Evolutionary conservation across 2,797 vertebrate species (phyloP).

Genomic region (Propithecus perrieri): DNA sequence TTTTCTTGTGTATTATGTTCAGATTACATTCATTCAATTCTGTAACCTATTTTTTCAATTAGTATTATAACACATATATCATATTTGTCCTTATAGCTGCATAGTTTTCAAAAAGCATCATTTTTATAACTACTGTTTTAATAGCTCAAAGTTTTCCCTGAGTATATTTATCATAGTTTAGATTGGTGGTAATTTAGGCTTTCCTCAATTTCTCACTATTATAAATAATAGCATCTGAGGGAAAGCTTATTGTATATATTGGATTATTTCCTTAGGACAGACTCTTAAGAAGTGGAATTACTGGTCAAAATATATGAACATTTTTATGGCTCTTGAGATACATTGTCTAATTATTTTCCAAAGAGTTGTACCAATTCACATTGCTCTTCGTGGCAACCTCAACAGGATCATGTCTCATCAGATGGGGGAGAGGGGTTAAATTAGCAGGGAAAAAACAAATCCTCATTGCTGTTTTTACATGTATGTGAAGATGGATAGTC

Average conservation of each 20-base stretch:
- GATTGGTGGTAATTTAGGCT: background rate
- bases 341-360: conserved; percentile 49
- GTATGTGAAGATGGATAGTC: background rate
- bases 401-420: background rate
- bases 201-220: conserved; percentile 37
- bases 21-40: background rate
- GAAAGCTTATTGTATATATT: conserved; percentile 38
- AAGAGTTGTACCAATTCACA: conserved; percentile 19
- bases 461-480: background rate
- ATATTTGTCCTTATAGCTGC: background rate
- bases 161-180: conserved; percentile 27
- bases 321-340: conserved; percentile 43
- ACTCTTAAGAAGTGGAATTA: conserved; percentile 40
- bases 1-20: background rate
- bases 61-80: background rate
- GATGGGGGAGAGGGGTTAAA: background rate
- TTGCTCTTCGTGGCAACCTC: background rate
- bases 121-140: conserved; percentile 16
- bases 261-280: conserved; percentile 48
- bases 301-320: conserved; percentile 30
- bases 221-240: conserved; percentile 21
- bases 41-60: background rate
- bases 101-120: conserved; percentile 11
- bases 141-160: background rate
- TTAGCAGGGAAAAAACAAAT: conserved; percentile 5